Evolutionary conservation across 1,140 invertebrate species (phyloP), one percentile per base, ranked within the genome.

Genomic region (Macrocentrus cingulum): DNA sequence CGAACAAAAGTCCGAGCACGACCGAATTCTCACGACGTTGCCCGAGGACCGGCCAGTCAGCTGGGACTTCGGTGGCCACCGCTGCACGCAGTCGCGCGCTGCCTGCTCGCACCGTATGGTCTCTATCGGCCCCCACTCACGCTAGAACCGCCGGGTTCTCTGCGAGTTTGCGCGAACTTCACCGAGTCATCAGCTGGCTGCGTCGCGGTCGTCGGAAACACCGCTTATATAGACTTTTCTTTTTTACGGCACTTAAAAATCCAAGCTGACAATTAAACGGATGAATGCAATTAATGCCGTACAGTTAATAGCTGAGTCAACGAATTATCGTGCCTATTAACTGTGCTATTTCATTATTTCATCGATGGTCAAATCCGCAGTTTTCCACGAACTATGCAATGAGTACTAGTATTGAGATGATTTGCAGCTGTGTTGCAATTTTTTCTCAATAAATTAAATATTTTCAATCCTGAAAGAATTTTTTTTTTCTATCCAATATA

Each of bases 1-100:
- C 62, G 34, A 60, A 66, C 61, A 66, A 63, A 66, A 62, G 57
- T 66, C 44, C 64, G 61, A 63, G 13, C 8, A 0, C 2, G 1
- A 1, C 25, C 63, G 63, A 61, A 16, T 8, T 9, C 2, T 0
- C 3, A 13, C 62, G 62, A 52, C 8, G 3, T 8, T 3, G 41
- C n/a, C 53, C 59, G 59, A 60, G 52, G 58, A 54, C 59, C 60
- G 50, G 63, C 57, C 70, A 68, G 67, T 72, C 70, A 72, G 69
- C 69, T 70, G 68, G 68, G 50, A 56, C 50, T 50, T 22, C 42
- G 56, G 52, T 45, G 20, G 36, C 13, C 34, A 16, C 18, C 29
- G 45, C 29, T 37, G 22, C 36, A 36, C 41, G 42, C 41, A 55
- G 42, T 18, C 41, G 53, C 51, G 23, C 39, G 25, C 46, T 39